A percentile compares a stretch with the other conserved stretches of the same genome.
Conservation (phyloP, 2,113 vertebrate species). For the Seriola quinqueradiata region DNA sequence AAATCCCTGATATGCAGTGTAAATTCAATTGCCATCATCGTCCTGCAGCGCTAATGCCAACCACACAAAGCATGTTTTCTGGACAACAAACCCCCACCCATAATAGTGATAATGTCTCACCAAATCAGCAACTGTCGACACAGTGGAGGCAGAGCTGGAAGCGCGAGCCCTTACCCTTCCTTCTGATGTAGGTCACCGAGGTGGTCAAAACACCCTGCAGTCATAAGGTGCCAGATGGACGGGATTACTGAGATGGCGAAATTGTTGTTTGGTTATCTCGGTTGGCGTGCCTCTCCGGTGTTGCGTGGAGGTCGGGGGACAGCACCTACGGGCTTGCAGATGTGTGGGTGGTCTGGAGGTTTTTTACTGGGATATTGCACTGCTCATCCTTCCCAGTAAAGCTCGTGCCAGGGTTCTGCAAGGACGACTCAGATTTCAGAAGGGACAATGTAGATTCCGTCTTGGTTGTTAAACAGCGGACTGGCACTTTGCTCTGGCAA, state of each 20-base stretch:
- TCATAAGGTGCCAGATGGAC: slow-evolving; percentile 4
- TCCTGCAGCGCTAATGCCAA: background rate
- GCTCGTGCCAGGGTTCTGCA: background rate
- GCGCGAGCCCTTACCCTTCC: background rate
- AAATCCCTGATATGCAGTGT: slow-evolving; percentile 3
- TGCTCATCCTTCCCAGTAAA: background rate
- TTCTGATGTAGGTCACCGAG: background rate
- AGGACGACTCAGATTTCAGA: background rate
- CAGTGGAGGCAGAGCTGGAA: slow-evolving; percentile 11
- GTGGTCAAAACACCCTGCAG: background rate
- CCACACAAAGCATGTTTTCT: background rate
- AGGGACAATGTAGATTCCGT: background rate
- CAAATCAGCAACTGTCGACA: slow-evolving; percentile 3
- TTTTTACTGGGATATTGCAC: background rate
- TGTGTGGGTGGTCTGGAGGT: background rate
- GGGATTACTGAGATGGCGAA: background rate
- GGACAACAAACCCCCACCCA: background rate
- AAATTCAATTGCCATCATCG: background rate
- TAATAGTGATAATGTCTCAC: background rate
- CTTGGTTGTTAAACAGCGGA: background rate
- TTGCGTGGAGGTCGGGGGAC: background rate
- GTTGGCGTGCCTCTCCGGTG: background rate
- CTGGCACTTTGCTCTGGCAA: background rate
- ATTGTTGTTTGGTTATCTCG: background rate
- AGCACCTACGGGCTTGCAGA: background rate